Conservation (phyloP, 2,797 vertebrate genomes). For the Ataeniobius toweri region DNA sequence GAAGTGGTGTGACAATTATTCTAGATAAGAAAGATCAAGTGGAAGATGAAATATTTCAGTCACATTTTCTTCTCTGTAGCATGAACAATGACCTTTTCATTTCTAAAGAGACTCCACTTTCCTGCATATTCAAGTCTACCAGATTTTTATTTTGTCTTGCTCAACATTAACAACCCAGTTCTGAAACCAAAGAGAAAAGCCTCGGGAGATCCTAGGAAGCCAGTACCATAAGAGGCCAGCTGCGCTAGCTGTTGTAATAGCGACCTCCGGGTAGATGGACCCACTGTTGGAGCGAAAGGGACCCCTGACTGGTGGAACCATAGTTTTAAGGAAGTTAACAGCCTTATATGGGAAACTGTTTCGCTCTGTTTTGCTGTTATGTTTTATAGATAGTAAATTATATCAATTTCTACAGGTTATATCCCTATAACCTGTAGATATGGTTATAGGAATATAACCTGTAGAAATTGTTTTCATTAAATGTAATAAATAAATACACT, state of each 20-base stretch:
- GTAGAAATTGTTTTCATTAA: no score
- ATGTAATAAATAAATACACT: background rate
- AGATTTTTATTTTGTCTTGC: background rate
- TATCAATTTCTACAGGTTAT: no score
- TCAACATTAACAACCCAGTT: background rate
- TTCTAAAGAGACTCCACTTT: background rate
- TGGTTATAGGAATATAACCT: no score
- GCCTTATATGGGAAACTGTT: no score
- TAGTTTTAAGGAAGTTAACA: no score
- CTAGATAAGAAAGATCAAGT: conserved; percentile 2
- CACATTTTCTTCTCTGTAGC: background rate
- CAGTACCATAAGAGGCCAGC: background rate
- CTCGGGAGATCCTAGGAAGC: background rate
- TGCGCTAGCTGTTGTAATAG: background rate
- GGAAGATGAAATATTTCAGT: background rate
- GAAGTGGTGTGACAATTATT: conserved; percentile 49
- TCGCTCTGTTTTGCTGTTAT: no score
- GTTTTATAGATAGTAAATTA: no score
- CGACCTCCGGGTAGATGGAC: background rate
- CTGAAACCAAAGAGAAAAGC: background rate
- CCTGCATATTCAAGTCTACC: background rate
- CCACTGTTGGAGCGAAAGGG: background rate
- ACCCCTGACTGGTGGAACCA: background rate
- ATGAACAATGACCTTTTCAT: background rate
- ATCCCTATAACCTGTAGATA: background rate